Base-by-base conservation (phyloP, 2,888 invertebrate genomes). In the Parthenolecanium corni region DNA sequence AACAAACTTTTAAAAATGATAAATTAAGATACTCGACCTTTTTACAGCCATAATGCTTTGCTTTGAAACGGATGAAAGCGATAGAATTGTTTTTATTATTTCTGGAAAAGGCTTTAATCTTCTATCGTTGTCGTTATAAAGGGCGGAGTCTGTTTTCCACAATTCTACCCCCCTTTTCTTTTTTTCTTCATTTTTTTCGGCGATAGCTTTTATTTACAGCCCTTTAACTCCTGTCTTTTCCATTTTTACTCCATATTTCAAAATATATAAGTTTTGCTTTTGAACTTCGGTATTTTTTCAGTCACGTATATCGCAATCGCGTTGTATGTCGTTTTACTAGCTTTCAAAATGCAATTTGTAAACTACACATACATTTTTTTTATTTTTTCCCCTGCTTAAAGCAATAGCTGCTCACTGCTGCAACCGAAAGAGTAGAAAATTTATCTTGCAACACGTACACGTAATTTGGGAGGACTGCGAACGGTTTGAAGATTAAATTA, bases 1-100 rank as follows among this genome's bases (percentile, higher is more conserved):
- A 54, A 54, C 54, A 54, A 54, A 54, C 54, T 54, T 54, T 54
- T 54, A 54, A 54, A 54, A 54, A 54, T 54, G 54, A 54, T 54
- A 54, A 54, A 54, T 54, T 54, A 54, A 44, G 54, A 54, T 54
- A 54, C 54, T 54, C 38, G 54, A 54, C 44, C 54, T 54, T 54
- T 54, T 54, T 54, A 54, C 54, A 54, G 54, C 54, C 40, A 54
- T 54, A 54, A 54, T 54, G 44, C 54, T n/a, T n/a, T 54, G 40
- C 42, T 42, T 44, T 40, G 54, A 54, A 54, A 54, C 36, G 54
- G 54, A 54, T 54, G 54, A 54, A 54, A 54, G 54, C 54, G 54
- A 54, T 54, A 54, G 54, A 54, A 54, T 54, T 54, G 54, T 54
- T 54, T 54, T 54, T 54, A 54, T 54, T 54, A 54, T 54, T 54